phyloP scores from a whole-genome alignment of 92 coral and sea anemone species.

The Umimayanthus kanabou region DNA sequence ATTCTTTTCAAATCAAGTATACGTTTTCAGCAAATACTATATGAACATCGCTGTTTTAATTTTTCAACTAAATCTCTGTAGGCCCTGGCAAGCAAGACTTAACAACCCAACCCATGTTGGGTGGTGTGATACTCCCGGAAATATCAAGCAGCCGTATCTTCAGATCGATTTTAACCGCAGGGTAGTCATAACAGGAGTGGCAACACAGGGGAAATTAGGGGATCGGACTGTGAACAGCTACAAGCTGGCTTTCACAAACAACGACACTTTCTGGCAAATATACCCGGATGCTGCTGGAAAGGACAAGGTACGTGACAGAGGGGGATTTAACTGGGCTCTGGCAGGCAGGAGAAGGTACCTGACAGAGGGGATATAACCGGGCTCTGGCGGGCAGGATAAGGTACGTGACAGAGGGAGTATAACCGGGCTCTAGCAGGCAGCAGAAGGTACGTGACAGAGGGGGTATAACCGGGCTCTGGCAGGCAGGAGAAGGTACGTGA shows the following conservation, averaged over 20 bases:
- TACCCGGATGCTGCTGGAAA: neutral
- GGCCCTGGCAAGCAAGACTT: conserved; percentile 28
- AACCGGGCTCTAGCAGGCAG: neutral
- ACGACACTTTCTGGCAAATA: conserved; percentile 14
- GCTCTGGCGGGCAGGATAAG: neutral
- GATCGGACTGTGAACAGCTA: conserved; percentile 25
- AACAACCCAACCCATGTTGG: neutral
- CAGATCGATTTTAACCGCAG: conserved; percentile 42
- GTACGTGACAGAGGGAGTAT: neutral
- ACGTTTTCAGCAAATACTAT: neutral
- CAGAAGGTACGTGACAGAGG: neutral
- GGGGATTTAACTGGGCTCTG: neutral
- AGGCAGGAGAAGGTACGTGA: neutral
- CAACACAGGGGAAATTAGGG: conserved; percentile 44
- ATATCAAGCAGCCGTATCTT: conserved; percentile 3
- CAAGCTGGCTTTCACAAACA: conserved; percentile 15
- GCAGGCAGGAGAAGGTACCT: neutral
- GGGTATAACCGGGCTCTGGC: neutral
- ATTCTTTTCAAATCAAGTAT: neutral
- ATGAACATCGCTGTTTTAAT: neutral
- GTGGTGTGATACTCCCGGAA: conserved; percentile 25
- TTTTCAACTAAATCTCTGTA: neutral
- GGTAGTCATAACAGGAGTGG: conserved; percentile 46
- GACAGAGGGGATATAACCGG: neutral
- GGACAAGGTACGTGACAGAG: conserved; percentile 17